Conservation (phyloP, 2,888 invertebrate genomes). For the Eulithis testata region DNA sequence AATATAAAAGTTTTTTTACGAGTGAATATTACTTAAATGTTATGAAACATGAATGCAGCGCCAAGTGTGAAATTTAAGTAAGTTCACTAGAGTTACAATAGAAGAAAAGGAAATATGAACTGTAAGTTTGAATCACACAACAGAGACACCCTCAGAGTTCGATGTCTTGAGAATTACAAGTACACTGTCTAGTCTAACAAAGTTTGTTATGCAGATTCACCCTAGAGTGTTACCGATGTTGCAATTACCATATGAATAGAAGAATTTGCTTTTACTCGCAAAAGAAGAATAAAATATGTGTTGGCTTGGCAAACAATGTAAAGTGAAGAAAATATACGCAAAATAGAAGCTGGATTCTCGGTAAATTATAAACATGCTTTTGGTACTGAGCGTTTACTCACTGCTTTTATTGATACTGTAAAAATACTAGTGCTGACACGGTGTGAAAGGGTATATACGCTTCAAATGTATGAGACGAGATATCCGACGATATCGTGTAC, state of each 20-base stretch:
- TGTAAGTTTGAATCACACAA: slow-evolving; percentile 23
- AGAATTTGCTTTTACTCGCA: slow-evolving; percentile 34
- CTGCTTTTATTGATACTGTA: no score
- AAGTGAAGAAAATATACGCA: slow-evolving; percentile 14
- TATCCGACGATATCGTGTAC: no score
- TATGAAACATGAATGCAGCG: no score
- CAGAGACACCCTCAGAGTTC: slow-evolving; percentile 14
- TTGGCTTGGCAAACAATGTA: slow-evolving; percentile 35
- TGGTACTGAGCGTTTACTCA: neutral
- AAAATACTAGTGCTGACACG: no score
- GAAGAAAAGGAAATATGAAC: slow-evolving; percentile 7
- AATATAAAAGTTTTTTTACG: no score
- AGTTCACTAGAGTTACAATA: neutral
- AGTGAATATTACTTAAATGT: no score
- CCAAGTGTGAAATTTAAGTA: neutral
- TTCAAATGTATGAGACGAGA: no score
- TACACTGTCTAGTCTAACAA: slow-evolving; percentile 20
- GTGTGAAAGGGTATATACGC: no score
- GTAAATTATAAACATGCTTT: slow-evolving; percentile 8
- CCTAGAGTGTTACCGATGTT: slow-evolving; percentile 41
- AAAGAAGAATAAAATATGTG: slow-evolving; percentile 33
- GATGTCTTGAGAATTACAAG: slow-evolving; percentile 25
- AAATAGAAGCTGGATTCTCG: slow-evolving; percentile 12
- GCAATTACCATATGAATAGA: slow-evolving; percentile 45
- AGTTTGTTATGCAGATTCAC: slow-evolving; percentile 40